These are phyloP conservation scores for Rhagonycha lutea DNA, from an alignment of 2,888 invertebrate genomes.

Conservation along the genomic window DNA sequence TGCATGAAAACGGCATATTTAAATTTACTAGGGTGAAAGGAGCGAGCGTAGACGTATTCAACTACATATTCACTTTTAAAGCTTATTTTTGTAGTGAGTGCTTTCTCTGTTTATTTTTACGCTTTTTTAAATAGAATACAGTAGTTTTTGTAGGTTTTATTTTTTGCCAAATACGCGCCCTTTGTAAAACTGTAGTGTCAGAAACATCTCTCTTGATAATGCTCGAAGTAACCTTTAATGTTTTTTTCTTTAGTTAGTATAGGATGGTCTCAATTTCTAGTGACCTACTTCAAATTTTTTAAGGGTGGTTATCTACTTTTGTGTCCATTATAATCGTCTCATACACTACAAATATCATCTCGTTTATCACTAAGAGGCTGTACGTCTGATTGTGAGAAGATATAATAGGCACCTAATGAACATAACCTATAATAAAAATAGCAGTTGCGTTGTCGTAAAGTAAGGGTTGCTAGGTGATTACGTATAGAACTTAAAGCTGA, in stretches of 20 bases:
- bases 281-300: conserved; percentile 8
- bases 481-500: not conserved
- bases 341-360: conserved; percentile 11
- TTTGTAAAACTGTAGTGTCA: conserved; percentile 13
- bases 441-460: not conserved
- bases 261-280: conserved; percentile 10
- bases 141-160: conserved; percentile 12
- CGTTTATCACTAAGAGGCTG: conserved; percentile 13
- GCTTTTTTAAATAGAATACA: conserved; percentile 19
- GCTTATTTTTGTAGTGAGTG: conserved; percentile 18
- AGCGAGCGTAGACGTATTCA: conserved; percentile 13
- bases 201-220: conserved; percentile 5
- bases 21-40: conserved; percentile 15
- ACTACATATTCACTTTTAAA: conserved; percentile 12
- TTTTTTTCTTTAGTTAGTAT: conserved; percentile 3
- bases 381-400: conserved; percentile 5
- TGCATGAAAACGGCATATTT: conserved; percentile 38
- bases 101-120: conserved; percentile 18
- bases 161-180: conserved; percentile 15
- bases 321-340: conserved; percentile 7
- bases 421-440: not conserved
- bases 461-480: not conserved
- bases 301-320: conserved; percentile 2
- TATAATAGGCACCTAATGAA: conserved; percentile 5
- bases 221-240: conserved; percentile 10